Evolutionary conservation across 2,888 invertebrate species (phyloP), one percentile per base, ranked within the genome.

Genomic region (Idaea dimidiata): DNA sequence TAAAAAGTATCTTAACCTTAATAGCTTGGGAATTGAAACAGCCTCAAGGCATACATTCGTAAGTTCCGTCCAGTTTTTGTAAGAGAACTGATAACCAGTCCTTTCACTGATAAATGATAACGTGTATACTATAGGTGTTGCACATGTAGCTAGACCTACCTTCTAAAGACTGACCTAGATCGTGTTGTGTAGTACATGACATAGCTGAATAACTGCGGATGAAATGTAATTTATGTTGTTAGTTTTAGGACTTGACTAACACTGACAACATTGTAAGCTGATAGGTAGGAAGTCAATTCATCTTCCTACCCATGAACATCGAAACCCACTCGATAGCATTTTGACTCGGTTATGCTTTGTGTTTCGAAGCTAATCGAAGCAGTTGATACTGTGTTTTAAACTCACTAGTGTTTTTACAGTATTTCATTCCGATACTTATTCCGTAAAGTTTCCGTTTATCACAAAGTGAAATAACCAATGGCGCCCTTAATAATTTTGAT

Each of bases 41-140:
- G 43, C 14, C 43, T 14, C 43, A 43, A 43, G 43, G 43, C 43
- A 10, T n/a, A n/a, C 43, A 43, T 43, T 43, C 43, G 8, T 10
- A 43, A 43, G 43, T 43, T 43, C 6, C 14, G 43, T 43, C 43
- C 43, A 43, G 43, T 43, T 43, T 43, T 43, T 43, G 43, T 43
- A 14, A n/a, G n/a, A n/a, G n/a, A n/a, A 43, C 43, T 65, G 66
- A 62, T 62, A 70, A 71, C 71, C 69, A 69, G 71, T 71, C 68
- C 63, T 62, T 59, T 63, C 61, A 62, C 58, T 60, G 61, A 43
- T 43, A 43, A 43, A 43, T 10, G 43, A 43, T 43, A 43, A 43
- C 14, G 7, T 43, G 43, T 10, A 10, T 10, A 43, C 43, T 14
- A 10, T 43, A 43, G 43, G 43, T 43, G 43, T 43, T 43, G 43